Evolutionary conservation across 2,888 invertebrate species (phyloP).

Genomic region (Baronia brevicornis): DNA sequence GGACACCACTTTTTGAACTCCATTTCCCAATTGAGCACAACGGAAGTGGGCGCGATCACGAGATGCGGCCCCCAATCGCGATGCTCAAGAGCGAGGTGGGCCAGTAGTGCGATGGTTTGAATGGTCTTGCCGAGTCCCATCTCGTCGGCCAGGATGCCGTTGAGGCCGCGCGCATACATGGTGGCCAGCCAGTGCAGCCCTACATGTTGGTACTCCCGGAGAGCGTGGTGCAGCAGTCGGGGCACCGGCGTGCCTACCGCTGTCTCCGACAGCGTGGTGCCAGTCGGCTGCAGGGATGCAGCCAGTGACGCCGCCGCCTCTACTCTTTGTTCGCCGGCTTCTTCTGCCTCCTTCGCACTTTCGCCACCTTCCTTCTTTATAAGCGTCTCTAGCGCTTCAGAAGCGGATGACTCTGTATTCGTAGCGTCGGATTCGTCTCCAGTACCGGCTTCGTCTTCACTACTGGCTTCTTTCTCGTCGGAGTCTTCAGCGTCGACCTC

Average conservation of each 20-base stretch:
- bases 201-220: constrained; percentile 98
- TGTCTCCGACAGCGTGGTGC: constrained; percentile 96
- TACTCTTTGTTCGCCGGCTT: constrained; percentile 80
- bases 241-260: constrained; percentile 95
- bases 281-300: constrained; percentile 97
- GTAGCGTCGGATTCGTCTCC: constrained; percentile 12
- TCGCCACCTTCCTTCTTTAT: constrained; percentile 27
- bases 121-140: constrained; percentile 99
- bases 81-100: constrained; percentile 94
- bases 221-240: constrained; percentile 89
- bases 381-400: constrained; percentile 37
- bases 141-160: constrained; percentile 97
- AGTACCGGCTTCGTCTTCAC: constrained; percentile 34
- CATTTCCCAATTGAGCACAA: constrained; percentile 99
- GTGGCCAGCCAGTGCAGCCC: constrained; percentile 98
- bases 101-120: constrained; percentile 95
- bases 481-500: constrained; percentile 31
- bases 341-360: constrained; percentile 21
- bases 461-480: constrained; percentile 25
- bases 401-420: constrained; percentile 29
- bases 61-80: constrained; percentile 99
- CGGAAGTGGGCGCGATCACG: constrained; percentile 98
- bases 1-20: constrained; percentile 99
- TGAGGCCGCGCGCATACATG: constrained; percentile 94
- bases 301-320: constrained; percentile 96